phyloP scores from a whole-genome alignment of 53 echinoderm and acorn worm genomes.

The Luidia sarsii region DNA sequence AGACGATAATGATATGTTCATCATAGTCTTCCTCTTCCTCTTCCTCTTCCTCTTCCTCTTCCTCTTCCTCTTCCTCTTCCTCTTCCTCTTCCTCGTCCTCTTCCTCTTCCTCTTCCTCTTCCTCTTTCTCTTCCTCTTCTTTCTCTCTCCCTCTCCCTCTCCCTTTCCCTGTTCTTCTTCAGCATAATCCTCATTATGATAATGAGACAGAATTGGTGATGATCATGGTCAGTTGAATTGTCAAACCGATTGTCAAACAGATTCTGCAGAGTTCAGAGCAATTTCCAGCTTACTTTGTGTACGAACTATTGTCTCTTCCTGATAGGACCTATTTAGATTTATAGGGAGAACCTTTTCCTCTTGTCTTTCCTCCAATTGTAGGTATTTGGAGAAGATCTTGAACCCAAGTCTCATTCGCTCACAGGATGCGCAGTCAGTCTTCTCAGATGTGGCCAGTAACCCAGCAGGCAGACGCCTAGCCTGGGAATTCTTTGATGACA shows the following conservation, averaged over 20 bases:
- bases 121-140: background rate
- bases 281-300: too few species aligned
- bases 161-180: background rate
- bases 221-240: background rate
- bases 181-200: background rate
- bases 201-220: background rate
- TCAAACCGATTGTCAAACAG: background rate
- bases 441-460: conserved; percentile 62
- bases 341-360: background rate
- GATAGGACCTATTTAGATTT: background rate
- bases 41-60: too few species aligned
- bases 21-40: too few species aligned
- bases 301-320: background rate
- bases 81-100: background rate
- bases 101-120: background rate
- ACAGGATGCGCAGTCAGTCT: conserved; percentile 71
- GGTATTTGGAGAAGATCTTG: conserved; percentile 66
- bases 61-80: too few species aligned
- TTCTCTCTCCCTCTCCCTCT: background rate
- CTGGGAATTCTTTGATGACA: conserved; percentile 85
- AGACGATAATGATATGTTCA: too few species aligned
- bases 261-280: background rate
- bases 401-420: conserved; percentile 55
- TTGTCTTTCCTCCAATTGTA: conserved; percentile 4
- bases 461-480: conserved; percentile 77